Evolutionary conservation across 2,797 vertebrate species (phyloP).

Genomic region (Danio tinwini): DNA sequence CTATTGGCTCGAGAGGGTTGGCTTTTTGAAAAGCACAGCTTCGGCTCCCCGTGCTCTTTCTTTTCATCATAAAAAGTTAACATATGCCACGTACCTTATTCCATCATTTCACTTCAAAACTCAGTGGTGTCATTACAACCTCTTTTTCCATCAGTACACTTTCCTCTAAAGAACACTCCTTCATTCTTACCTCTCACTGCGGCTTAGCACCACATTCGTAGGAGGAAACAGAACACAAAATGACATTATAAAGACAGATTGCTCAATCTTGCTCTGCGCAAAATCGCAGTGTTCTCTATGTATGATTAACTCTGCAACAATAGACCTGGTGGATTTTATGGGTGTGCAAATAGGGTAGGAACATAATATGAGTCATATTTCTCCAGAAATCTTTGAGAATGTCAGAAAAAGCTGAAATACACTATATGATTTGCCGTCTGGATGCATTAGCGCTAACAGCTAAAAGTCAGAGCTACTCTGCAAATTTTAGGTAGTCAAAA

Average conservation of each 20-base stretch:
- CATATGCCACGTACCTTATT: constrained; percentile 47
- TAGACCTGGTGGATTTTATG: constrained; percentile 15
- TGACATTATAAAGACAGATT: constrained; percentile 47
- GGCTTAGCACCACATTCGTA: constrained; percentile 10
- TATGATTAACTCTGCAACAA: constrained; percentile 38
- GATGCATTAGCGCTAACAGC: background rate
- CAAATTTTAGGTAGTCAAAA: background rate
- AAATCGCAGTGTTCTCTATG: constrained; percentile 1
- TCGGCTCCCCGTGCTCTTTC: constrained; percentile 45
- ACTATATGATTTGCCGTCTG: background rate
- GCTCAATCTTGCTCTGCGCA: constrained; percentile 17
- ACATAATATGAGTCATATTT: constrained; percentile 4
- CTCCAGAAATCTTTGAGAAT: background rate
- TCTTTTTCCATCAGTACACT: constrained; percentile 19
- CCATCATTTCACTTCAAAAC: constrained; percentile 37
- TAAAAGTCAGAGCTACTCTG: background rate
- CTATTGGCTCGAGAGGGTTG: constrained; percentile 38
- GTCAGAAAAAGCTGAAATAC: constrained; percentile 1
- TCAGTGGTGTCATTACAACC: constrained; percentile 45
- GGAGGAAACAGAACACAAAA: constrained; percentile 46
- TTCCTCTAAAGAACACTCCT: constrained; percentile 19
- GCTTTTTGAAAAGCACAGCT: constrained; percentile 50
- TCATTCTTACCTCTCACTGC: constrained; percentile 38
- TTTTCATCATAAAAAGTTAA: constrained; percentile 49
- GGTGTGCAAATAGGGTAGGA: constrained; percentile 8